These are phyloP conservation scores for Ethmia dodecea DNA, from an alignment of 2,888 invertebrate genomes.

Conservation along the genomic window DNA sequence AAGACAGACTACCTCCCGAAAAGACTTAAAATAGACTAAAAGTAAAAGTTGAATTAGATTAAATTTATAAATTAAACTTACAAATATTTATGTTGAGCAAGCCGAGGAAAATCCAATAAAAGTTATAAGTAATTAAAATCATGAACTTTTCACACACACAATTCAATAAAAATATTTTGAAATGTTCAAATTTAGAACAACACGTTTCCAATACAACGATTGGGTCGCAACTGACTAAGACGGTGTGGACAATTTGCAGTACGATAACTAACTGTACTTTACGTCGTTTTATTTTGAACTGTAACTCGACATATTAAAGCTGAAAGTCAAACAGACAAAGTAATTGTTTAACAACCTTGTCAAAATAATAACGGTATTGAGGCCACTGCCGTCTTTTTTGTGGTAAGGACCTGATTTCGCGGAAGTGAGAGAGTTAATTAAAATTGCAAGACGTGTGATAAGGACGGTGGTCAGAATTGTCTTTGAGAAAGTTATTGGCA, in stretches of 20 bases:
- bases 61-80: too few relatives aligned
- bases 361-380: constrained; percentile 37
- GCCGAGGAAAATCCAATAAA: neutral
- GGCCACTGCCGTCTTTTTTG: constrained; percentile 73
- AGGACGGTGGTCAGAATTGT: constrained; percentile 25
- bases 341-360: constrained; percentile 4
- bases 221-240: constrained; percentile 27
- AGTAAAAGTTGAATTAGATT: too few relatives aligned
- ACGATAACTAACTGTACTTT: neutral
- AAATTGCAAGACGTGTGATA: constrained; percentile 24
- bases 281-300: neutral
- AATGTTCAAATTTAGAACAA: constrained; percentile 15
- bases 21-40: constrained; percentile 3
- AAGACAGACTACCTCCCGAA: neutral
- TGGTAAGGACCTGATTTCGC: constrained; percentile 46
- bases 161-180: constrained; percentile 9
- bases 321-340: neutral
- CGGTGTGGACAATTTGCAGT: constrained; percentile 1
- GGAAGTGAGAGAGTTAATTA: constrained; percentile 37
- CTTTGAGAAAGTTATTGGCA: constrained; percentile 32
- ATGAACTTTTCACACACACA: constrained; percentile 5
- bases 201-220: constrained; percentile 23
- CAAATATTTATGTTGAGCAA: neutral
- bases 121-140: constrained; percentile 1
- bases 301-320: neutral